Evolutionary conservation across 2,797 vertebrate species (phyloP), one percentile per base, ranked within the genome.

Genomic region (Fundulus diaphanus): DNA sequence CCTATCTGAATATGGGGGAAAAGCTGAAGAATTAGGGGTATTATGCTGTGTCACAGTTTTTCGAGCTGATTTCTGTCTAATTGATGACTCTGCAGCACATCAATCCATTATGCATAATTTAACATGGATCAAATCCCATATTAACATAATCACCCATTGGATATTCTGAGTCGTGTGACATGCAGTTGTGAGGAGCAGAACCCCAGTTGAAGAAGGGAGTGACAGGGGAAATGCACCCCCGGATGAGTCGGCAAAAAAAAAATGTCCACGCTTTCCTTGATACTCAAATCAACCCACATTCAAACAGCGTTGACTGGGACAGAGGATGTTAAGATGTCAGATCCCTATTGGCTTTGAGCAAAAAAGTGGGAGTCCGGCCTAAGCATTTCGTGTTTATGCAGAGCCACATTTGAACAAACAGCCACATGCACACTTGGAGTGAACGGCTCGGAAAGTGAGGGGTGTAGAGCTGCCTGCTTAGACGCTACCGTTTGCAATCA

Each of bases 401-500:
- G 72, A 88, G 74, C 77, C 77, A 78, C 73, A 87, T 93, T 92
- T 92, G 87, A 92, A 92, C 91, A 93, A 92, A 90, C 85, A 91
- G 82, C 70, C 79, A 54, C 75, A 84, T 67, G 72, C 81, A 71
- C 69, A 63, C 72, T 80, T 81, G 86, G 57, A 81, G 46, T 54
- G 78, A 90, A 88, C 89, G 90, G 88, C 90, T 91, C 83, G 84
- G 95, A 93, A 93, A 95, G 85, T 91, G 93, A 97, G 93, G 95
- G 93, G 97, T 97, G 96, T 96, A 90, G 95, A 94, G 90, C 94
- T 88, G 93, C 92, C 93, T 94, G 96, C 95, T 96, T 95, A 96
- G 97, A 97, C 96, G 95, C 96, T 94, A 95, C 95, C 95, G 95
- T 97, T 96, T 97, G 97, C 96, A 96, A 96, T 96, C 96, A 94